Percentiles rank a stretch among this genome's conserved stretches.
Evolutionary conservation across 1,140 invertebrate species (phyloP).

Genomic region (Oryctes rhinoceros): DNA sequence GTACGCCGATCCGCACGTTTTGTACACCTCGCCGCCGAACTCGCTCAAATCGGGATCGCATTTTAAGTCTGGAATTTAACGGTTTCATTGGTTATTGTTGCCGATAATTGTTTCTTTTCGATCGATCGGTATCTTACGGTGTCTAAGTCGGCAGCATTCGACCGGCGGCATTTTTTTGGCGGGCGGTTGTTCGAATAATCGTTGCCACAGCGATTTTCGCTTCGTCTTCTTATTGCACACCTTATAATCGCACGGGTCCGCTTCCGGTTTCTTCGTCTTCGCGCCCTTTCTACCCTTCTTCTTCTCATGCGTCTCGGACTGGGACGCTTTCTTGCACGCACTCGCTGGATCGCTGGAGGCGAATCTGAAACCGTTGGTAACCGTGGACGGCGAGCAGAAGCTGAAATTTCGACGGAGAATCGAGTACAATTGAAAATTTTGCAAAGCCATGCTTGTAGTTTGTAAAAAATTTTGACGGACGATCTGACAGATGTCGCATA

Average conservation of each 20-base stretch:
- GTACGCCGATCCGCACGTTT: conserved; percentile 55
- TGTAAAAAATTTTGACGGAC: no score
- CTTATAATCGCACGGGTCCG: conserved; percentile 1
- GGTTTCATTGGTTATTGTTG: not conserved
- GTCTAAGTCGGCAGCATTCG: conserved; percentile 39
- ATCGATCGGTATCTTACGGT: conserved; percentile 16
- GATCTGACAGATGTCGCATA: no score
- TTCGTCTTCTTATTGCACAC: conserved; percentile 38
- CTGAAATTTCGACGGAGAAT: no score
- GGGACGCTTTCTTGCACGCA: not conserved
- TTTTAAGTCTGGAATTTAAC: not conserved
- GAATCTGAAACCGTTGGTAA: no score
- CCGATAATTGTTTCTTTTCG: not conserved
- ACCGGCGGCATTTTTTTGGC: not conserved
- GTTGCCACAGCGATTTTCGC: conserved; percentile 35
- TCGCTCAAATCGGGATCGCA: conserved; percentile 50
- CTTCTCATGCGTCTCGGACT: not conserved
- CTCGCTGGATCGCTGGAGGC: no score
- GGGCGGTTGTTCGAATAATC: not conserved
- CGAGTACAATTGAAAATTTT: no score
- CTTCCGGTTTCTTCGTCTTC: not conserved
- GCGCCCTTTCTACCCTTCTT: not conserved
- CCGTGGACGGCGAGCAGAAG: no score
- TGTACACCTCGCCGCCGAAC: conserved; percentile 52
- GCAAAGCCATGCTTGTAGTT: no score